A percentile compares a stretch with the other conserved stretches of the same genome.
Evolutionary conservation across 2,113 vertebrate species (phyloP).

Genomic region (Semicossyphus pulcher): DNA sequence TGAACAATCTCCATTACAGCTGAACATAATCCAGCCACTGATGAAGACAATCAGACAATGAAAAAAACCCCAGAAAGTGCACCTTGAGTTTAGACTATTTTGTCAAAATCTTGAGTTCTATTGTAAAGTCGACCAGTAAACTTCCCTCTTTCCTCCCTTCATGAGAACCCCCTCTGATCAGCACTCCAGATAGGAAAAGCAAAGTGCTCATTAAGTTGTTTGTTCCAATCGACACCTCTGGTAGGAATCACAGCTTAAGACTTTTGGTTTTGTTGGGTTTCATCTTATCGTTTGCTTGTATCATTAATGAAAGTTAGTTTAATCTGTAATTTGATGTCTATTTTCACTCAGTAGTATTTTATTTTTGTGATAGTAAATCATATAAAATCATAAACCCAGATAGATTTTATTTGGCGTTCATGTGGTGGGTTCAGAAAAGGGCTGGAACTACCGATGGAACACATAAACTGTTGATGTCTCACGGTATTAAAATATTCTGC

Average conservation of each 20-base stretch:
- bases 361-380: slow-evolving; percentile 47
- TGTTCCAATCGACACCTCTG: background rate
- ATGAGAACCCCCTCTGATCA: background rate
- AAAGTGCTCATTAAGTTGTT: background rate
- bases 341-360: slow-evolving; percentile 31
- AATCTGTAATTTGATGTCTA: slow-evolving; percentile 17
- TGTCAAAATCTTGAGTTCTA: too few relatives aligned
- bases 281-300: background rate
- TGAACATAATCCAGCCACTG: background rate
- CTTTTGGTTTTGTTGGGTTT: background rate
- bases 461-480: slow-evolving; percentile 79
- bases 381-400: slow-evolving; percentile 58
- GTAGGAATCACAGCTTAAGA: background rate
- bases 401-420: slow-evolving; percentile 67
- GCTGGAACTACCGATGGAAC: slow-evolving; percentile 76
- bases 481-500: slow-evolving; percentile 76
- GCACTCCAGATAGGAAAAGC: background rate
- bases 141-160: background rate
- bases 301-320: too few relatives aligned
- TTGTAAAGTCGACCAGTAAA: too few relatives aligned
- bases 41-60: background rate
- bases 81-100: background rate
- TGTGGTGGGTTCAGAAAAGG: slow-evolving; percentile 59
- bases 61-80: background rate
- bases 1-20: background rate